A percentile compares a stretch with the other conserved stretches of the same genome.
phyloP scores from a whole-genome alignment of 2,113 vertebrate species.

The Ptilonorhynchus violaceus region DNA sequence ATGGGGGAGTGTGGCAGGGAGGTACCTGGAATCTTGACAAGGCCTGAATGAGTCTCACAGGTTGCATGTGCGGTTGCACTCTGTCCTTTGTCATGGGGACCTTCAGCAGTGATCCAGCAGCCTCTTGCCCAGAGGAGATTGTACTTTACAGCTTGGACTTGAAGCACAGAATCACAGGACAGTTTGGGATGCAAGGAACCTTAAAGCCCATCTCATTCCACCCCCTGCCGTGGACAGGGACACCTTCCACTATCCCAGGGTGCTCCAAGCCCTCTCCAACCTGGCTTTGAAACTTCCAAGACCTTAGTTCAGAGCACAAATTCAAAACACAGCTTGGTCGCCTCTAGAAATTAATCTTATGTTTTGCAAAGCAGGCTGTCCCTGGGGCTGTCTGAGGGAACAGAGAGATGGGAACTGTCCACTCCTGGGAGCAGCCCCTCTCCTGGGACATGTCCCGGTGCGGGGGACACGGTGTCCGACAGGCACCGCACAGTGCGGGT shows the following conservation, averaged over 20 bases:
- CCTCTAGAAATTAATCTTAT: background rate
- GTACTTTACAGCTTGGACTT: background rate
- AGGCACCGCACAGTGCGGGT: accelerated
- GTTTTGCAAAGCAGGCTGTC: background rate
- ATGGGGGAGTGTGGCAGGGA: background rate
- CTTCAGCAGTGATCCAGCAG: background rate
- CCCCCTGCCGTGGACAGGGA: background rate
- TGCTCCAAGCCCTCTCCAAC: background rate
- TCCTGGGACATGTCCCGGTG: accelerated
- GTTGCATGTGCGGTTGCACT: too few relatives aligned
- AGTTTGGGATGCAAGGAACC: background rate
- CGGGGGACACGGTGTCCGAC: accelerated
- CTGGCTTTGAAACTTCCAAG: background rate
- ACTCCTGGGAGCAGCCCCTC: background rate
- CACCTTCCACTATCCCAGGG: accelerated
- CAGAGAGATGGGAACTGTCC: background rate
- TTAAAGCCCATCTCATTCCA: accelerated
- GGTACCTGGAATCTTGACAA: background rate
- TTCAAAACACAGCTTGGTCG: background rate
- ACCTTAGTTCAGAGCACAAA: background rate
- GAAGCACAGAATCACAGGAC: background rate
- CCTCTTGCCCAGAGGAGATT: background rate
- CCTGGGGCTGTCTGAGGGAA: background rate
- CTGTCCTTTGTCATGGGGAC: background rate
- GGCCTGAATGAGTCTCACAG: background rate